These are phyloP conservation scores for Eudyptes chrysolophus DNA, from an alignment of 2,113 vertebrate species.

Conservation along the genomic window DNA sequence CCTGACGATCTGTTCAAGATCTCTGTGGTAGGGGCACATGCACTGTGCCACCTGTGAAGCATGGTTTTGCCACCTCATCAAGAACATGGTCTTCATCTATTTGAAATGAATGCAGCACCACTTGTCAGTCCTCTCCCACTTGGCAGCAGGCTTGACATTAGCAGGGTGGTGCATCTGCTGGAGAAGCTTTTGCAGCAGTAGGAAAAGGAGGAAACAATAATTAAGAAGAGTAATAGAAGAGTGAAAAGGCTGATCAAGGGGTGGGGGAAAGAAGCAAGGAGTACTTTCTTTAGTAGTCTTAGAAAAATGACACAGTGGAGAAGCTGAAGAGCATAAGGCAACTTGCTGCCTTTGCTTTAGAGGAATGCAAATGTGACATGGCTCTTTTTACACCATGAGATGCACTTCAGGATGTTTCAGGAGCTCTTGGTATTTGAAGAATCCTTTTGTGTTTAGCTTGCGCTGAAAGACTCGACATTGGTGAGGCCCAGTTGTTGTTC, in stretches of 20 bases:
- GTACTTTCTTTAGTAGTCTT: neutral
- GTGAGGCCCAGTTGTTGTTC: neutral
- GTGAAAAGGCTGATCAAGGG: neutral
- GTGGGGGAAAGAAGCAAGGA: neutral
- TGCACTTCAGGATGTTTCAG: neutral
- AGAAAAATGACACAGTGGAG: neutral
- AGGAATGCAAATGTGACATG: neutral
- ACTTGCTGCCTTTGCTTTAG: neutral
- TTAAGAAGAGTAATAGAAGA: neutral
- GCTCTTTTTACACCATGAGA: neutral
- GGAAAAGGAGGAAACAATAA: neutral
- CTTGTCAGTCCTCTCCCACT: neutral
- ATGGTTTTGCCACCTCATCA: neutral
- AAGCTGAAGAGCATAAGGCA: neutral
- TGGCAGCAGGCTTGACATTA: neutral
- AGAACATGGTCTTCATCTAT: neutral
- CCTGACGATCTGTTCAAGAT: neutral
- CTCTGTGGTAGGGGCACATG: neutral
- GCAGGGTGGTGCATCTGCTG: neutral
- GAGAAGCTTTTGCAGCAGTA: neutral
- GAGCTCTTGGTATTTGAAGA: neutral
- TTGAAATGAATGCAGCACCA: neutral
- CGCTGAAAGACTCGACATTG: neutral
- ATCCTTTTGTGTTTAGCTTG: neutral
- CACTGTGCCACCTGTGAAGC: neutral